Evolutionary conservation across 2,113 vertebrate genomes (phyloP).

Genomic region (Plecotus auritus): DNA sequence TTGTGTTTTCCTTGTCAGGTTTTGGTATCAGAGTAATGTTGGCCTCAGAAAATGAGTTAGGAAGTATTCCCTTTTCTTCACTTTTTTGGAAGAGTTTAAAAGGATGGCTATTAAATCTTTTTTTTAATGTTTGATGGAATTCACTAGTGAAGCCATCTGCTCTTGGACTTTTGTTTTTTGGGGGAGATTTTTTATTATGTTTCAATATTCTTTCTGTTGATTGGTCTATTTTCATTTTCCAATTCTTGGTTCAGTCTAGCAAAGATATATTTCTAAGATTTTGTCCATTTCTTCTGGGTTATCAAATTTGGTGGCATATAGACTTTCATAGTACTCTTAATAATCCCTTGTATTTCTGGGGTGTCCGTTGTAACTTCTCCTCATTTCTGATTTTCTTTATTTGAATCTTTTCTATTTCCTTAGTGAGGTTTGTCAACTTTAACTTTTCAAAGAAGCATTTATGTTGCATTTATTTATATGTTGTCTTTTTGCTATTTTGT

Average conservation of each 20-base stretch:
- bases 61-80: neutral
- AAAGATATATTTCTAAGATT: neutral
- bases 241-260: neutral
- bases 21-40: neutral
- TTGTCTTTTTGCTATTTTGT: neutral
- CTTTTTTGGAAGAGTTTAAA: neutral
- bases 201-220: neutral
- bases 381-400: no score
- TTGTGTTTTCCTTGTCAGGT: neutral
- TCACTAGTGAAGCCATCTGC: neutral
- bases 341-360: no score
- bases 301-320: neutral
- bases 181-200: neutral
- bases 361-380: no score
- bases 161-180: neutral
- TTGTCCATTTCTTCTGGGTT: neutral
- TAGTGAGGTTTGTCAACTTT: no score
- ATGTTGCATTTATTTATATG: neutral
- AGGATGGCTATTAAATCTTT: neutral
- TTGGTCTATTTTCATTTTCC: neutral
- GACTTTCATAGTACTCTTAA: neutral
- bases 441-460: no score
- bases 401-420: no score
- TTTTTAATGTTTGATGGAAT: neutral
- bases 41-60: neutral